These are phyloP conservation scores for Lates japonicus DNA, from an alignment of 2,797 vertebrate species.

Conservation along the genomic window DNA sequence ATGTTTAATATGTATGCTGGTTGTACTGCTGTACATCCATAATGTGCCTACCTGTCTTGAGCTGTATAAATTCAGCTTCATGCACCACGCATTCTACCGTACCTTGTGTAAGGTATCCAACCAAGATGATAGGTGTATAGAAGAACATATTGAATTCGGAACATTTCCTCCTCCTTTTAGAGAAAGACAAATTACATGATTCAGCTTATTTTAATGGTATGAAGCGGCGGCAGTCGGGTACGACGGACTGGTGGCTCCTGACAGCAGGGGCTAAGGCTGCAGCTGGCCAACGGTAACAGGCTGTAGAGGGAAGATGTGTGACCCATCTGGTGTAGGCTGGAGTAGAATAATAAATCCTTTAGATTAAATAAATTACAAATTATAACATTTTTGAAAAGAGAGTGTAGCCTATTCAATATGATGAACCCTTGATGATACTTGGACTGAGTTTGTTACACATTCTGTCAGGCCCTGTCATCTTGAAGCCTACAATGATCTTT, in stretches of 20 bases:
- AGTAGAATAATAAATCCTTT: not conserved
- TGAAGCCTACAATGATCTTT: not conserved
- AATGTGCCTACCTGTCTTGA: not conserved
- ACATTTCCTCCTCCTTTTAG: conserved; percentile 98
- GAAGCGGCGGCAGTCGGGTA: not conserved
- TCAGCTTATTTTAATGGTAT: not conserved
- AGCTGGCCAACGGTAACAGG: not conserved
- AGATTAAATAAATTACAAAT: conserved; percentile 1
- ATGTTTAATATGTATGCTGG: too few species aligned
- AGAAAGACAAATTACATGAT: conserved; percentile 19
- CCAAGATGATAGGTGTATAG: conserved; percentile 98
- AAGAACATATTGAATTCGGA: conserved; percentile 99
- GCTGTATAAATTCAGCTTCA: not conserved
- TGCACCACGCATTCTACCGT: not conserved
- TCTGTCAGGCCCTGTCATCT: not conserved
- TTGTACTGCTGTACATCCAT: not conserved
- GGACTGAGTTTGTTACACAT: not conserved
- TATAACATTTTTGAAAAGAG: not conserved
- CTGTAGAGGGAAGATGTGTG: not conserved
- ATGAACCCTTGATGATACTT: not conserved
- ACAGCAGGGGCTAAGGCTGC: not conserved
- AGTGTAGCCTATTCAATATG: not conserved
- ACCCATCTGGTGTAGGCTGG: not conserved
- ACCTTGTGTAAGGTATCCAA: conserved; percentile 99
- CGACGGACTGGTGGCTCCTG: not conserved